Evolutionary conservation across 1,140 invertebrate species (phyloP), one percentile per base, ranked within the genome.

Genomic region (Mercenaria mercenaria): DNA sequence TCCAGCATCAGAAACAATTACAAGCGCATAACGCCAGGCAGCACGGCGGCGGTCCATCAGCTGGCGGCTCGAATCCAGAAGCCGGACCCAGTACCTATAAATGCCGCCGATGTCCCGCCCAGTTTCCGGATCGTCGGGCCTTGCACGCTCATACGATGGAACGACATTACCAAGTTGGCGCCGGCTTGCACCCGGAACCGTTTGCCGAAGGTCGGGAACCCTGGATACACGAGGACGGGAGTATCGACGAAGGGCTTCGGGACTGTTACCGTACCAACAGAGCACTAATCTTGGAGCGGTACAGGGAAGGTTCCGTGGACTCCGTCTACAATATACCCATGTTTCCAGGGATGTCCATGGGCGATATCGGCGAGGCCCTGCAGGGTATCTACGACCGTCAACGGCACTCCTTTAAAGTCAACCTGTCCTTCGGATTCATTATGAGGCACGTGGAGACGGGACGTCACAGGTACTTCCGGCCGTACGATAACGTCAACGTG

Each of bases 321-420:
- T 81, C 79, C n/a, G 4, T 81, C 26, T 37, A 81, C 34, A 81
- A 81, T 61, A 81, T 81, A 26, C 79, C 79, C 18, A 81, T 81
- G 50, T 61, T 81, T 43, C 79, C 79, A 50, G 79, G 79, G 6
- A 81, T 61, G 79, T 61, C 79, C 10, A 56, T 79, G 0, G 8
- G 26, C 43, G 76, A 79, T 79, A 79, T 59, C 15, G 43, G 76
- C 18, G 26, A 79, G n/a, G 76, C 76, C 29, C 50, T 79, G 0
- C 76, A 79, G 23, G 76, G 76, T 6, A 56, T 79, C 4, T 79
- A 79, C 76, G 47, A 79, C 47, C 76, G n/a, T n/a, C n/a, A n/a
- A n/a, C n/a, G n/a, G n/a, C n/a, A n/a, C n/a, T n/a, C n/a, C n/a
- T n/a, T n/a, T n/a, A n/a, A n/a, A n/a, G n/a, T n/a, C n/a, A n/a